These are phyloP conservation scores for Rhipidura dahli DNA, from an alignment of 2,113 vertebrate species.

Conservation along the genomic window DNA sequence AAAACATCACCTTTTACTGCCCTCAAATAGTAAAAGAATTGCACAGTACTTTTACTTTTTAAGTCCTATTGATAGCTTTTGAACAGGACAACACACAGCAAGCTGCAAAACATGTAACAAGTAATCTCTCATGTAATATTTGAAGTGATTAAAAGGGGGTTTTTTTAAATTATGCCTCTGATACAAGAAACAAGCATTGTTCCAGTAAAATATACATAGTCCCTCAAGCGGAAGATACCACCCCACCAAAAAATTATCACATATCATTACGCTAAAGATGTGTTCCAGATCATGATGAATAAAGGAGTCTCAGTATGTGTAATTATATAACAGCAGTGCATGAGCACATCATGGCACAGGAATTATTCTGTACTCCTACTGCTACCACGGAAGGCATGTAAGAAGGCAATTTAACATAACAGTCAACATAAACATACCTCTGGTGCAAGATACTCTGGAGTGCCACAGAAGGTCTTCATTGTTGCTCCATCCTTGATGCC, in stretches of 20 bases:
- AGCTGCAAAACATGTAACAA: background rate
- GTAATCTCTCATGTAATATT: background rate
- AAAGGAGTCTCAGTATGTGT: background rate
- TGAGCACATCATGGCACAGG: background rate
- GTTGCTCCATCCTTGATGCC: slow-evolving; percentile 97
- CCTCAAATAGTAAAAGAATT: background rate
- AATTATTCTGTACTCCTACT: background rate
- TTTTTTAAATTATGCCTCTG: background rate
- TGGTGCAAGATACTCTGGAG: slow-evolving; percentile 95
- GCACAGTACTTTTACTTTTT: background rate
- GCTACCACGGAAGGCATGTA: background rate
- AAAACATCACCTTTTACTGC: background rate
- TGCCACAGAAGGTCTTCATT: slow-evolving; percentile 99
- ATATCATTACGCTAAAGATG: background rate
- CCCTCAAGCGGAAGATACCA: background rate
- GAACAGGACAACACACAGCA: background rate
- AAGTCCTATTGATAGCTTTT: background rate
- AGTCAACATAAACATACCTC: slow-evolving; percentile 76
- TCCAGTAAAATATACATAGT: background rate
- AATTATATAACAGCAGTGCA: background rate
- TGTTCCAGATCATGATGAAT: background rate
- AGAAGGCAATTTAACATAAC: background rate
- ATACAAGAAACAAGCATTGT: background rate
- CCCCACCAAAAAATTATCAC: background rate
- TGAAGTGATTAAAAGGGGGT: background rate